A percentile compares a stretch with the other conserved stretches of the same genome.
phyloP scores from a whole-genome alignment of 2,797 vertebrate species.

The Sorex maritimensis region DNA sequence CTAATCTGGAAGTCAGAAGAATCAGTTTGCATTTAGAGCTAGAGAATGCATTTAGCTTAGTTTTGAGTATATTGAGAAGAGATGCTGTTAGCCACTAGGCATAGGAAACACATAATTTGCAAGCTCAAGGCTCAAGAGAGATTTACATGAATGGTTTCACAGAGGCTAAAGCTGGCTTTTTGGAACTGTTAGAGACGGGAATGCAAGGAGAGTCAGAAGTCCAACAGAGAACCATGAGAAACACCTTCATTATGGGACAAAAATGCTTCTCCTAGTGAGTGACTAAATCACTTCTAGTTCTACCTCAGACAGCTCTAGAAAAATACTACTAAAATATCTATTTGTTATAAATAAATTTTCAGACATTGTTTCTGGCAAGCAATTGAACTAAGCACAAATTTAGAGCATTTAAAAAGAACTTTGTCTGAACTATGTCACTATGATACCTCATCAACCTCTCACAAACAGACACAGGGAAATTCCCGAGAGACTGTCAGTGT shows the following conservation, averaged over 20 bases:
- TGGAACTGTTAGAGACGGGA: not conserved
- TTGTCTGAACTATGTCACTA: not conserved
- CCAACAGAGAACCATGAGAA: not conserved
- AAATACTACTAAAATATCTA: constrained; percentile 1
- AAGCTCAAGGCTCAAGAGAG: not conserved
- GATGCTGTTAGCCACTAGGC: not conserved
- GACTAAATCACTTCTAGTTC: not conserved
- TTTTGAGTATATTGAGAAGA: not conserved
- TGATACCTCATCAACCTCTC: not conserved
- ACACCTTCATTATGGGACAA: not conserved
- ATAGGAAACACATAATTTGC: not conserved
- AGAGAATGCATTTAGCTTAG: not conserved
- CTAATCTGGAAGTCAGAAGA: not conserved
- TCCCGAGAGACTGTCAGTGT: not conserved
- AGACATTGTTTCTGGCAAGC: constrained; percentile 57
- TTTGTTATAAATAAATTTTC: constrained; percentile 29
- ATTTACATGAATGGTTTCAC: not conserved
- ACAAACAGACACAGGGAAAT: too few species aligned
- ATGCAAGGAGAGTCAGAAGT: not conserved
- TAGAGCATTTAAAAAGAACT: constrained; percentile 29
- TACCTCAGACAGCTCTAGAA: not conserved
- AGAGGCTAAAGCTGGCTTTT: too few species aligned
- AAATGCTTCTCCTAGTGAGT: not conserved
- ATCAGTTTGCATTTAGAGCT: not conserved
- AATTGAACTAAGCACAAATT: constrained; percentile 25